Evolutionary conservation across 2,888 invertebrate genomes (phyloP), one percentile per base, ranked within the genome.

Genomic region (Pammene fasciana): DNA sequence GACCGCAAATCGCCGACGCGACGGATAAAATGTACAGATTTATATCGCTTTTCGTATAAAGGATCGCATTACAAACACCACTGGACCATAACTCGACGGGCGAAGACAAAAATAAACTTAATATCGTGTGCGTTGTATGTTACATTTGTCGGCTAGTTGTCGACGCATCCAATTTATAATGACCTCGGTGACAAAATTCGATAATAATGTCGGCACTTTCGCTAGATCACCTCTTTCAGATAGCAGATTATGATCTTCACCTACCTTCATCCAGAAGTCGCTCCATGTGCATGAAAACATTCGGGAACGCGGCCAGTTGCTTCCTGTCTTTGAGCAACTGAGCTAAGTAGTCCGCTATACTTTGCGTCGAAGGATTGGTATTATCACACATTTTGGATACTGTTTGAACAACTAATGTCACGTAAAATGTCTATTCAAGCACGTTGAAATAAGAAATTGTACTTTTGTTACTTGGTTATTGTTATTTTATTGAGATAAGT

Each of bases 251-350:
- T 72, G 74, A 84, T 84, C 85, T 81, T 81, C 79, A 87, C 92
- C 84, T 95, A 99, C 99, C 99, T 97, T 99, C 99, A 92, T 99
- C 99, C 89, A 99, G 95, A 85, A 99, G 96, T 92, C 99, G 96
- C 94, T 99, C 99, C 92, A 99, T 96, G 94, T 99, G 99, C 94
- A 98, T 96, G 95, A 99, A 99, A 93, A 99, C 98, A 95, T 99
- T 99, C 82, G 99, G 99, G 94, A 99, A 99, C 89, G 99, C 99
- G 87, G 98, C 98, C 92, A 99, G 95, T 95, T 99, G 99, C 95
- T 99, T 99, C 95, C 99, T 98, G 95, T 99, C 99, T 95, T 99
- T 99, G 91, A 99, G 95, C 94, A 99, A 96, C 94, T 99, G 99
- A 91, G 99, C 99, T 95, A 99, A 95, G 95, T 99, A 99, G 94